Conservation (phyloP, 2,797 vertebrate genomes). For the Spatula clypeata region DNA sequence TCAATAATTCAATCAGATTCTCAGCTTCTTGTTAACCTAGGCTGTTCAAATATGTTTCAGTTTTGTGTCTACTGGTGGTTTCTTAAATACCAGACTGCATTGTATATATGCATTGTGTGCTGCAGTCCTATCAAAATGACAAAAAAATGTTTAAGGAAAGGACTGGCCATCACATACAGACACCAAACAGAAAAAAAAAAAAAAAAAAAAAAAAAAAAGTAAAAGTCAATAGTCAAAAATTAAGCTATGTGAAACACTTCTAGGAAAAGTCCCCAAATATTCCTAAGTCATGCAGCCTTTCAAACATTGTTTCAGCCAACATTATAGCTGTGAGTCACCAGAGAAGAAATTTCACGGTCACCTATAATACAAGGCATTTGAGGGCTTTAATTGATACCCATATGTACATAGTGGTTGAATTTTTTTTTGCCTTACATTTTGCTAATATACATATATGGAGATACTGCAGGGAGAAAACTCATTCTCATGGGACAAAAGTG, state of each 20-base stretch:
- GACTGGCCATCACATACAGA: neutral
- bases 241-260: neutral
- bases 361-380: rapidly evolving
- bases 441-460: neutral
- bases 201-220: neutral
- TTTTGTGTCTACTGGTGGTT: neutral
- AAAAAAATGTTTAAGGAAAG: neutral
- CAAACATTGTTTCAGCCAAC: neutral
- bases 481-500: neutral
- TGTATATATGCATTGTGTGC: neutral
- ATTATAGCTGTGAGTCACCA: neutral
- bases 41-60: neutral
- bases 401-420: neutral
- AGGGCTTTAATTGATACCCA: neutral
- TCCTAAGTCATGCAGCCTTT: neutral
- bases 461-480: neutral
- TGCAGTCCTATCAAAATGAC: neutral
- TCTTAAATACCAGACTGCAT: neutral
- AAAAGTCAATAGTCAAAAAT: neutral
- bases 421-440: neutral
- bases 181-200: neutral
- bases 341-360: neutral
- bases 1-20: neutral
- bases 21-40: neutral
- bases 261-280: neutral